phyloP scores from a whole-genome alignment of 1,140 invertebrate genomes.

The Drosophila neocordata region DNA sequence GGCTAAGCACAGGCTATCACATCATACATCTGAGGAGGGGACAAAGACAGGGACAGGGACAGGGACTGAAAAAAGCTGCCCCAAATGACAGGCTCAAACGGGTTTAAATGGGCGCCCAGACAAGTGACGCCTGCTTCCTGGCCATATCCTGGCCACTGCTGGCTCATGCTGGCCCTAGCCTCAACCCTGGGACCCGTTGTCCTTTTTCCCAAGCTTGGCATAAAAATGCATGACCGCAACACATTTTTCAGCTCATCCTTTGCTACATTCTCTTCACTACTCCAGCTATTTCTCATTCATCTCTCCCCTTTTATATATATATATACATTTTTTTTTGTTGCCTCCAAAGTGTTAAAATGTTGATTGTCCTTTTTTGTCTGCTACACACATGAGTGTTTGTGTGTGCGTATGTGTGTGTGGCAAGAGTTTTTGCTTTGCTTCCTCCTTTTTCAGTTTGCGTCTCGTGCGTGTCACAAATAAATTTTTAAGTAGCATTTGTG shows the following conservation, averaged over 20 bases:
- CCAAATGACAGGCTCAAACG: constrained; percentile 23
- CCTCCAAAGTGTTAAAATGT: constrained; percentile 77
- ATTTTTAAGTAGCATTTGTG: constrained; percentile 81
- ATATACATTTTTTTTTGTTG: constrained; percentile 31
- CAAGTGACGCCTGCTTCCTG: constrained; percentile 14
- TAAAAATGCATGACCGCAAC: constrained; percentile 78
- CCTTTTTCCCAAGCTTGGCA: constrained; percentile 22
- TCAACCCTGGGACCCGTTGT: neutral
- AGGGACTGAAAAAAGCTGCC: neutral
- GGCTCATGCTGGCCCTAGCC: constrained; percentile 17
- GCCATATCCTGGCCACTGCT: constrained; percentile 20
- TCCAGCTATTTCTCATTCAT: neutral
- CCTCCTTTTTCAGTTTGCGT: constrained; percentile 33
- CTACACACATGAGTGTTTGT: constrained; percentile 35
- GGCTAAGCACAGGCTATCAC: constrained; percentile 3
- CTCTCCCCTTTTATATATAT: neutral
- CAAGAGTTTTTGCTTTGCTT: neutral
- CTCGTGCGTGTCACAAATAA: constrained; percentile 77
- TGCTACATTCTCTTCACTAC: neutral
- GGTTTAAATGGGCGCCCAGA: constrained; percentile 13
- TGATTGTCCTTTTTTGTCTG: constrained; percentile 76
- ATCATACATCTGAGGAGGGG: neutral
- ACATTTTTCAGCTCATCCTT: constrained; percentile 62
- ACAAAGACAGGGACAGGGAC: neutral
- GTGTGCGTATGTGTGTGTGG: constrained; percentile 11